Conservation (phyloP, 2,113 vertebrate genomes). For the Acanthisitta chloris region DNA sequence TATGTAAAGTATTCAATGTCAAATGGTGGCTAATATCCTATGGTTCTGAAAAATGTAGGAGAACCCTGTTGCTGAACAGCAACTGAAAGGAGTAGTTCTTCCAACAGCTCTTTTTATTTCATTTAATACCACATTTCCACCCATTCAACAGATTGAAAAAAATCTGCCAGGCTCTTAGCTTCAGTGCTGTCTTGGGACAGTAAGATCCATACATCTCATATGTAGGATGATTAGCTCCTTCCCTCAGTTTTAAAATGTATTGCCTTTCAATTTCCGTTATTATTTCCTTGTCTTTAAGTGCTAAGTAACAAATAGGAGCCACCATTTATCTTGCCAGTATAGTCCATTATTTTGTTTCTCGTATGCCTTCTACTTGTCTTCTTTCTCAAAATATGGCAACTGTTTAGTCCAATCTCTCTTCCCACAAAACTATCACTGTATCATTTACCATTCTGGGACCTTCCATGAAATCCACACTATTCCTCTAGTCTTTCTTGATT, state of each 20-base stretch:
- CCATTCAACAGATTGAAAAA: neutral
- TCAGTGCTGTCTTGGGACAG: neutral
- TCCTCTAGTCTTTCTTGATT: neutral
- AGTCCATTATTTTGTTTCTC: neutral
- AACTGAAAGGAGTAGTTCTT: neutral
- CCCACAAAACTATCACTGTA: neutral
- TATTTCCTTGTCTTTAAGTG: slow-evolving; percentile 16
- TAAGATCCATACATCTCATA: neutral
- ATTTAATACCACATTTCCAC: neutral
- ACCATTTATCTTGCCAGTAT: slow-evolving; percentile 13
- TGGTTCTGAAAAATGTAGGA: neutral
- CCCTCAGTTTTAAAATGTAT: neutral
- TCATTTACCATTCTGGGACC: neutral
- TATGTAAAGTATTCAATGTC: neutral
- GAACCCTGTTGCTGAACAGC: neutral
- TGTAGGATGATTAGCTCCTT: neutral
- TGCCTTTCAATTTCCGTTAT: neutral
- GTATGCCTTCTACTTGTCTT: neutral
- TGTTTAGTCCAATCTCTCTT: neutral
- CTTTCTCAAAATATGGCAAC: neutral
- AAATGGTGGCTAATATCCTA: neutral
- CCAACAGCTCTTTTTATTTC: neutral
- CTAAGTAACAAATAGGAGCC: slow-evolving; percentile 2
- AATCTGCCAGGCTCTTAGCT: neutral
- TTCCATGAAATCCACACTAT: neutral